These are phyloP conservation scores for Laodelphax striatellus DNA, from an alignment of 1,140 invertebrate species.

Conservation along the genomic window DNA sequence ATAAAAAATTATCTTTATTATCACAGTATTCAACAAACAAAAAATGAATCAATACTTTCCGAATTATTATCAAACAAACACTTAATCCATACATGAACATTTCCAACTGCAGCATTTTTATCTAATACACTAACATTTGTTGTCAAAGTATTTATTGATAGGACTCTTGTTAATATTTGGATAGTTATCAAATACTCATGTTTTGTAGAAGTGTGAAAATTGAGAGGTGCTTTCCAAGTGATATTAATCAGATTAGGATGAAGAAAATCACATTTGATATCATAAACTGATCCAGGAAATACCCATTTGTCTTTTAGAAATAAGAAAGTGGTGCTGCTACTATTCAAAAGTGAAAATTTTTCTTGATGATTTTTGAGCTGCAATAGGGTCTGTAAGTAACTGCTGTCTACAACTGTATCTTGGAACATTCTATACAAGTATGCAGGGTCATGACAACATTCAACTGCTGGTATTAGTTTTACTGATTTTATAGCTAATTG, in stretches of 20 bases:
- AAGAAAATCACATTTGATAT: slow-evolving; percentile 11
- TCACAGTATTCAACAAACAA: too few species aligned
- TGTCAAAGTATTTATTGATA: neutral
- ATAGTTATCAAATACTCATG: neutral
- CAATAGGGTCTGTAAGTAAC: slow-evolving; percentile 3
- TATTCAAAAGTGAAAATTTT: neutral
- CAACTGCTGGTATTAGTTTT: slow-evolving; percentile 30
- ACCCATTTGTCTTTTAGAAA: neutral
- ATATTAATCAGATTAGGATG: neutral
- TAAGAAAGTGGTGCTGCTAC: neutral
- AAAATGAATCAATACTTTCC: slow-evolving; percentile 3
- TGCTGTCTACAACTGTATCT: slow-evolving; percentile 35
- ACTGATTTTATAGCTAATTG: slow-evolving; percentile 29
- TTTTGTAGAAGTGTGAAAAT: neutral
- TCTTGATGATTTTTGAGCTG: neutral
- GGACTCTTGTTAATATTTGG: neutral
- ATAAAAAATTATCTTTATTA: neutral
- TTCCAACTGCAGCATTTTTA: neutral
- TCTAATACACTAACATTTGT: neutral
- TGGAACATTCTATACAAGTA: slow-evolving; percentile 43
- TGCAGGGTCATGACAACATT: slow-evolving; percentile 38
- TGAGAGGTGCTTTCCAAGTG: slow-evolving; percentile 2
- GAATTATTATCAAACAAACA: slow-evolving; percentile 1
- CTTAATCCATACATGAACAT: neutral
- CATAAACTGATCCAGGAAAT: slow-evolving; percentile 11